phyloP scores from a whole-genome alignment of 2,113 vertebrate genomes.

The Oncorhynchus mykiss region DNA sequence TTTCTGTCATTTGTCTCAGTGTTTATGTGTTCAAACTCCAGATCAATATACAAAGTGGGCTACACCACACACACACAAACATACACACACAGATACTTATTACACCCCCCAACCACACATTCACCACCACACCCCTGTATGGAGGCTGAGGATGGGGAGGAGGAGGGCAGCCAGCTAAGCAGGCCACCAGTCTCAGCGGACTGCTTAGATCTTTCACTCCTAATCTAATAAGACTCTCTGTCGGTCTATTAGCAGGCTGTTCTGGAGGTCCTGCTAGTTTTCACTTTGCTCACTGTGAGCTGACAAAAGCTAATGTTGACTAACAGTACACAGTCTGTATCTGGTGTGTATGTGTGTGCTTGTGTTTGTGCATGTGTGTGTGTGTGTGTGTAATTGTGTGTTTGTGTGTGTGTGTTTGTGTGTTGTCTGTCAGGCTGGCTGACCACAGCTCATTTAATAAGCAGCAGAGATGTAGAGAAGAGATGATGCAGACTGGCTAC shows the following conservation, averaged over 20 bases:
- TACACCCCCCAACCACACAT: neutral
- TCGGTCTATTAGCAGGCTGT: conserved; percentile 60
- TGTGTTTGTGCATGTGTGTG: neutral
- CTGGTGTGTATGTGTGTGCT: conserved; percentile 15
- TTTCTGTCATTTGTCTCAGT: conserved; percentile 66
- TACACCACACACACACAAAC: conserved; percentile 16
- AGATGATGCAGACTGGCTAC: conserved; percentile 21
- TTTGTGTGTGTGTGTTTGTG: conserved; percentile 13
- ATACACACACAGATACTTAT: too few species aligned
- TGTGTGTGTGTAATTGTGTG: neutral
- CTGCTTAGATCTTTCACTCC: conserved; percentile 64
- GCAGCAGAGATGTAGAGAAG: conserved; percentile 27
- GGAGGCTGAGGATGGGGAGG: conserved; percentile 13
- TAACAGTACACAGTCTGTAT: conserved; percentile 26
- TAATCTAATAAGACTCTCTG: conserved; percentile 60
- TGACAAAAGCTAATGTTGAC: conserved; percentile 60
- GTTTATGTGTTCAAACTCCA: conserved; percentile 55
- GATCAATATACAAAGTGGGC: conserved; percentile 65
- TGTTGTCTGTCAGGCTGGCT: conserved; percentile 24
- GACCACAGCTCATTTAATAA: conserved; percentile 57
- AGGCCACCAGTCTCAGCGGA: conserved; percentile 56
- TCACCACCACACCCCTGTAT: conserved; percentile 42
- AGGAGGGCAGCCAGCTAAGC: conserved; percentile 8
- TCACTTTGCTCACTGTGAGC: conserved; percentile 51
- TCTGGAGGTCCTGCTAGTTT: conserved; percentile 59